These are phyloP conservation scores for Drosophila parabipectinata DNA, from an alignment of 1,140 invertebrate genomes.

Conservation along the genomic window DNA sequence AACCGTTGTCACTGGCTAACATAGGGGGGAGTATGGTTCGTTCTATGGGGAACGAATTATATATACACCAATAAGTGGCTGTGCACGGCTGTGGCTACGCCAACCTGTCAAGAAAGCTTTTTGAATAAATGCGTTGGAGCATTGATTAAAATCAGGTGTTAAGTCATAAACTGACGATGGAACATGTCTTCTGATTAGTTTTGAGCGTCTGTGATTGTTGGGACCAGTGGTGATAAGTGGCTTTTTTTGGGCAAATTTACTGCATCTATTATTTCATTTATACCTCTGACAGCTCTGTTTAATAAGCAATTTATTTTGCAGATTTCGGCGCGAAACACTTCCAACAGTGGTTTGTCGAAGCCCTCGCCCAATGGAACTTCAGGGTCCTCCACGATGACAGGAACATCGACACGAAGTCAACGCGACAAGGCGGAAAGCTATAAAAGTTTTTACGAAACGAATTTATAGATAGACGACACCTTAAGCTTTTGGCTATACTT, in stretches of 20 bases:
- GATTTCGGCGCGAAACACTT: constrained; percentile 52
- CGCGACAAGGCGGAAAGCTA: constrained; percentile 74
- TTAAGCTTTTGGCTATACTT: constrained; percentile 17
- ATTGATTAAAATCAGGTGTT: constrained; percentile 66
- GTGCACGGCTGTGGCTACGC: constrained; percentile 26
- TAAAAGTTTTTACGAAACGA: constrained; percentile 83
- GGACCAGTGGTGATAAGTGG: constrained; percentile 11
- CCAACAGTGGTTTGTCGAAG: constrained; percentile 33
- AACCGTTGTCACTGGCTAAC: constrained; percentile 3
- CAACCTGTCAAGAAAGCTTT: constrained; percentile 35
- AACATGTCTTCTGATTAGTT: constrained; percentile 57
- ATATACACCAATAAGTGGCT: constrained; percentile 26
- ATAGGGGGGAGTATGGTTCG: not conserved
- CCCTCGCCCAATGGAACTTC: constrained; percentile 12
- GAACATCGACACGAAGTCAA: constrained; percentile 50
- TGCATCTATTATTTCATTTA: constrained; percentile 5
- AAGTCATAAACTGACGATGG: constrained; percentile 57
- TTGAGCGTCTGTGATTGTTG: constrained; percentile 37
- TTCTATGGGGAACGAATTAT: constrained; percentile 4
- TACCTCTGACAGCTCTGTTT: constrained; percentile 1
- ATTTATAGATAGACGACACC: constrained; percentile 67
- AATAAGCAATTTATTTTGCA: constrained; percentile 19
- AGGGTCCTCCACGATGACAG: constrained; percentile 29
- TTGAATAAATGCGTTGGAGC: constrained; percentile 11
- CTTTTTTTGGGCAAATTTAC: constrained; percentile 11